A percentile compares a stretch with the other conserved stretches of the same genome.
Conservation (phyloP, 2,797 vertebrate genomes). For the Pachyuromys duprasi region DNA sequence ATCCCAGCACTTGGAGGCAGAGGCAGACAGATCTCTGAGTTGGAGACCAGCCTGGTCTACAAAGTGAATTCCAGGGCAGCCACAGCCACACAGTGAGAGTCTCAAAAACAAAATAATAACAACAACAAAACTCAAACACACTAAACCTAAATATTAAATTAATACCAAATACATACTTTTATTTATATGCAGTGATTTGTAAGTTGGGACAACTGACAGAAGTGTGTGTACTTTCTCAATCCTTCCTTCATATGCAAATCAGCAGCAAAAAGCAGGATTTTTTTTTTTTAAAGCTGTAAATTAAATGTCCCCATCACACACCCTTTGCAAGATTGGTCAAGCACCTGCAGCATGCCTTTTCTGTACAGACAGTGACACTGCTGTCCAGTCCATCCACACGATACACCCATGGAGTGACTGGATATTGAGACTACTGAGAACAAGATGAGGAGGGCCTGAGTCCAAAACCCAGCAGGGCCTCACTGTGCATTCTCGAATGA, state of each 20-base stretch:
- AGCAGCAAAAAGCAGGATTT: constrained; percentile 16
- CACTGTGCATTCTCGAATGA: background rate
- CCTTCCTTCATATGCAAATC: constrained; percentile 20
- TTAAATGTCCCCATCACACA: constrained; percentile 49
- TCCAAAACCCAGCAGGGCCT: constrained; percentile 15
- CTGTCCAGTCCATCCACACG: background rate
- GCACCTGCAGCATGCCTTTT: background rate
- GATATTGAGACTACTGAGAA: background rate
- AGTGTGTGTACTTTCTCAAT: constrained; percentile 9
- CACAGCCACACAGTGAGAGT: background rate
- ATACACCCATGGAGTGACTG: background rate
- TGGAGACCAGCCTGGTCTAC: too few relatives aligned
- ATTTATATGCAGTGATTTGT: constrained; percentile 27
- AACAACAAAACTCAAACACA: background rate
- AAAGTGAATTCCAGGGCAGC: too few relatives aligned
- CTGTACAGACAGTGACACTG: background rate
- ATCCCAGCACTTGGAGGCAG: too few relatives aligned
- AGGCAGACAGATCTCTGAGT: too few relatives aligned
- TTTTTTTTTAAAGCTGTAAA: background rate
- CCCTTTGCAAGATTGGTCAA: constrained; percentile 16
- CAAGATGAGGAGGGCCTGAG: background rate
- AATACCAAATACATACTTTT: background rate
- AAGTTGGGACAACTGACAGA: constrained; percentile 19
- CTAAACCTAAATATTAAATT: background rate
- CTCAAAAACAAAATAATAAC: background rate